Percentiles rank a stretch among this genome's conserved stretches.
Conservation (phyloP, 1,140 invertebrate genomes). For the Ostrea edulis region DNA sequence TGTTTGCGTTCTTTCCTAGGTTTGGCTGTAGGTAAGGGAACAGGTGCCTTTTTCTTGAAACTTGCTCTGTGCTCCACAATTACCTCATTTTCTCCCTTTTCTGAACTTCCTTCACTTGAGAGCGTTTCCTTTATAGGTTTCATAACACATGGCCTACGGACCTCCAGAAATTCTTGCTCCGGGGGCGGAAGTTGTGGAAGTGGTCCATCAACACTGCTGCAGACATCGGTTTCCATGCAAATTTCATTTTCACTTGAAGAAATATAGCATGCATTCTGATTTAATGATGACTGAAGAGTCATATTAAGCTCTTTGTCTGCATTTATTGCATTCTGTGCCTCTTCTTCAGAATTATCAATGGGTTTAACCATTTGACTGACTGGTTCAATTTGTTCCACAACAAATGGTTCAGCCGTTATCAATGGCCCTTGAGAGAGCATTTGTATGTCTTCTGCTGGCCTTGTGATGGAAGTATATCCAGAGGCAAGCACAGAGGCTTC, state of each 20-base stretch:
- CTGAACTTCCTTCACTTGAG: constrained; percentile 48
- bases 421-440: constrained; percentile 61
- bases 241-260: not conserved
- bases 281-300: constrained; percentile 51
- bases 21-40: not conserved
- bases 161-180: constrained; percentile 66
- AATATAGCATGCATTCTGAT: not conserved
- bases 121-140: constrained; percentile 35
- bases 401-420: constrained; percentile 55
- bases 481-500: constrained; percentile 41
- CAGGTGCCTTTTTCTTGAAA: constrained; percentile 63
- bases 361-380: constrained; percentile 25
- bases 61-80: constrained; percentile 68
- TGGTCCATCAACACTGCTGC: constrained; percentile 51
- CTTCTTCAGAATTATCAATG: constrained; percentile 68
- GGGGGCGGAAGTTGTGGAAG: constrained; percentile 65
- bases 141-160: constrained; percentile 58
- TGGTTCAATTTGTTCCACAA: constrained; percentile 54
- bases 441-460: constrained; percentile 58
- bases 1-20: not conserved
- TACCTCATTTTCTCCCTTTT: constrained; percentile 67
- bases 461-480: constrained; percentile 20
- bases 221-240: constrained; percentile 42
- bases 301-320: constrained; percentile 67
- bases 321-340: constrained; percentile 70